These are phyloP conservation scores for Paracentrotus lividus DNA, from an alignment of 53 echinoderm and acorn worm genomes.

Conservation along the genomic window DNA sequence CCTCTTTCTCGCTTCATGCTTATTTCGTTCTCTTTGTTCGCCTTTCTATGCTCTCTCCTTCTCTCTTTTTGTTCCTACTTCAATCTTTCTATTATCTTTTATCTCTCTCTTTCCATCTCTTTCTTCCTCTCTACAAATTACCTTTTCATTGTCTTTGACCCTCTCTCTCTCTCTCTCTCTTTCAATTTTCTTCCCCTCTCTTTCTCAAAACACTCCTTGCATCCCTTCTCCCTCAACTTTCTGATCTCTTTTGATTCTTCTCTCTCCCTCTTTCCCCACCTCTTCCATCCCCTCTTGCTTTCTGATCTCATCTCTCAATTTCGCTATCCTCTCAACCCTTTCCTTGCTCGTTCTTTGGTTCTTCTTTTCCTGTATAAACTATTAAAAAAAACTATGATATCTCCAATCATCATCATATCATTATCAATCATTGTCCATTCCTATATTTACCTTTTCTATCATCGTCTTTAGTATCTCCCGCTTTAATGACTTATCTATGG, in stretches of 20 bases:
- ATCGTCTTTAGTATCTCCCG: neutral
- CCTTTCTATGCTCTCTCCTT: no score
- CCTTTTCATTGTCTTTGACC: no score
- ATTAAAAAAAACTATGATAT: no score
- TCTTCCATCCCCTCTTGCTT: no score
- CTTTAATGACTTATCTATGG: neutral
- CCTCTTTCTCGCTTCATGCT: neutral
- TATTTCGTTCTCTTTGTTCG: no score
- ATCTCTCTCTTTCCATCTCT: neutral
- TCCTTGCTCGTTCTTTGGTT: neutral
- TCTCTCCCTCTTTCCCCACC: neutral
- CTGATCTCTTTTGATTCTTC: neutral
- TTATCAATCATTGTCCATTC: neutral
- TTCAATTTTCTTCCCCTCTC: neutral
- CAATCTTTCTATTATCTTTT: neutral
- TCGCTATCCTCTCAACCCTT: neutral
- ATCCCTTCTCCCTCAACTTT: neutral
- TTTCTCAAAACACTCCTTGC: neutral
- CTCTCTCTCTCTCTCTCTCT: neutral
- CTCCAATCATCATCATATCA: neutral
- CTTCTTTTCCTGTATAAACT: no score
- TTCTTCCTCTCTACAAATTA: no score
- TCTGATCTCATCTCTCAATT: neutral
- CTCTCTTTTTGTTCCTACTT: neutral
- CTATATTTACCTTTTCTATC: neutral